Conservation (phyloP, 1,140 invertebrate genomes). For the Cydia pomonella region DNA sequence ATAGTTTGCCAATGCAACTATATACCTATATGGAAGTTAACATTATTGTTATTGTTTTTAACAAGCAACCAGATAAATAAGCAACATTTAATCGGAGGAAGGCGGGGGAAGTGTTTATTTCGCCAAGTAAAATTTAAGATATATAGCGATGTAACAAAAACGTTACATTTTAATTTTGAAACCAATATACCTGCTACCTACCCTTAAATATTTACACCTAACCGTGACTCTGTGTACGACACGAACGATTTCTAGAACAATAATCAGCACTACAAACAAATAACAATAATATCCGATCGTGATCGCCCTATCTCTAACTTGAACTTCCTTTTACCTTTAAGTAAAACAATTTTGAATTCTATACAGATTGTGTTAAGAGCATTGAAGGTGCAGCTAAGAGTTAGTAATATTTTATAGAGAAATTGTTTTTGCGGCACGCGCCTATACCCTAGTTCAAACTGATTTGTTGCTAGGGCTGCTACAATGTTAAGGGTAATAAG, state of each 20-base stretch:
- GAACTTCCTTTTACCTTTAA: constrained; percentile 15
- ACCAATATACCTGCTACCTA: background rate
- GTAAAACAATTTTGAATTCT: constrained; percentile 39
- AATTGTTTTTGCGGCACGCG: constrained; percentile 53
- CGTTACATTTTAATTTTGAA: no score
- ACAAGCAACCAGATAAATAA: no score
- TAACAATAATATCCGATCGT: constrained; percentile 59
- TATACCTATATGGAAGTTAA: no score
- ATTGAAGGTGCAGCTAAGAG: constrained; percentile 29
- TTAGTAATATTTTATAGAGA: constrained; percentile 47
- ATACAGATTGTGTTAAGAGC: constrained; percentile 35
- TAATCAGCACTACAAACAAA: constrained; percentile 61
- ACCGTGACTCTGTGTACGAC: constrained; percentile 39
- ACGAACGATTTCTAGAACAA: constrained; percentile 36
- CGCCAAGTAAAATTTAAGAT: no score
- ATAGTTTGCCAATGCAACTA: no score
- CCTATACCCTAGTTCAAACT: constrained; percentile 51
- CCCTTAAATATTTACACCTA: background rate
- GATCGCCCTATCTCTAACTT: constrained; percentile 47
- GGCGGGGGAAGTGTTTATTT: no score
- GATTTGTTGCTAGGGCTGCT: constrained; percentile 49
- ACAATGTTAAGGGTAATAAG: constrained; percentile 17
- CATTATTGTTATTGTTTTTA: no score
- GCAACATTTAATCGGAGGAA: no score
- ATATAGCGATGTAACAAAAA: no score